Evolutionary conservation across 1,140 invertebrate genomes (phyloP), one percentile per base, ranked within the genome.

Genomic region (Venturia canescens): DNA sequence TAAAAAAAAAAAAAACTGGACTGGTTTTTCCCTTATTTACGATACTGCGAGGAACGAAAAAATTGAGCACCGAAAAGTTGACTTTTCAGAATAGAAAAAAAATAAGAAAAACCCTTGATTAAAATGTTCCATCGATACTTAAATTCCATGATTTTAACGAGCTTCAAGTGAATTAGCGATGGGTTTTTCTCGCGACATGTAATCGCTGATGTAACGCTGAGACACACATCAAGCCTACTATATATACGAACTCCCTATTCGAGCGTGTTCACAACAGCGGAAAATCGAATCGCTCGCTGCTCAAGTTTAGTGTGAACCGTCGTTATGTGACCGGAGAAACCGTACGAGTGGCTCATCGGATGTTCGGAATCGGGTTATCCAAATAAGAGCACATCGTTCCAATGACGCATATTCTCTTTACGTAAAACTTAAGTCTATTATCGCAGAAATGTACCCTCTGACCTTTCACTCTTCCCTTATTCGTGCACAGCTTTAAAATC

Each of bases 361-460:
- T 78, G 77, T 57, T 75, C 79, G 66, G 82, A 48, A 38, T 71
- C 70, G 70, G 18, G 70, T n/a, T 26, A 76, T 76, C 6, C 74
- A n/a, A 15, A 5, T 66, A 4, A 27, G 9, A 66, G 63, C 26
- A 81, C 60, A 15, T 67, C 81, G 82, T 77, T 79, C 79, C 75
- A 80, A 72, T 81, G 82, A 83, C 80, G 79, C 27, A 69, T 81
- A 83, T 83, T 70, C 31, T 29, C 81, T 44, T 83, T 81, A 83
- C 80, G 80, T 80, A 83, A 81, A 83, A 76, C 72, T 78, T 81
- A 81, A 83, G 16, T 83, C 80, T 9, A 83, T 81, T 83, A 83
- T 78, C 26, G 15, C 44, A 23, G 34, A 13, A 57, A 71, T 44
- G 57, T 57, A 27, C 67, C 53, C 66, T 60, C 16, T 77, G 53